Percentiles rank a stretch among this genome's conserved stretches.
Evolutionary conservation across 2,113 vertebrate genomes (phyloP).

Genomic region (Nanger granti): DNA sequence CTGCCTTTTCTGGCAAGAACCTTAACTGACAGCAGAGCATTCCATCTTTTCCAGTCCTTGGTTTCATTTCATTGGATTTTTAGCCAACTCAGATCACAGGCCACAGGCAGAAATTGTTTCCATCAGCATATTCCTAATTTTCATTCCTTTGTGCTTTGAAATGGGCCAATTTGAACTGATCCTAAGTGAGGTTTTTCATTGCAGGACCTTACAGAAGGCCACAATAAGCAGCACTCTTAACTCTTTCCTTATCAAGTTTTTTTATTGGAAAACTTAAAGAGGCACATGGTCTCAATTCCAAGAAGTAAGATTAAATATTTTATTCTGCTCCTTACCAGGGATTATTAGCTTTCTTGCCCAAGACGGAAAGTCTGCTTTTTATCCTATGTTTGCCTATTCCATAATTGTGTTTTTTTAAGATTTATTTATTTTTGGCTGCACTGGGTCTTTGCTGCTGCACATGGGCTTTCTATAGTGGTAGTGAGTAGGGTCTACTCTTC

Average conservation of each 20-base stretch:
- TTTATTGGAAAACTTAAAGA: not conserved
- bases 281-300: not conserved
- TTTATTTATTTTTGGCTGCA: not conserved
- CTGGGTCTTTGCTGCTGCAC: not conserved
- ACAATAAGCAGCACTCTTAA: not conserved
- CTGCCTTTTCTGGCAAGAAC: not conserved
- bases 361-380: not conserved
- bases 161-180: not conserved
- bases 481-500: not conserved
- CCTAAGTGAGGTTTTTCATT: not conserved
- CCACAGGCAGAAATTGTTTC: not conserved
- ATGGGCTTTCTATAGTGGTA: not conserved
- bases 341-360: not conserved
- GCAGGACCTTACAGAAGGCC: not conserved
- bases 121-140: not conserved
- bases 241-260: not conserved
- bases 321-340: not conserved
- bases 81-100: not conserved
- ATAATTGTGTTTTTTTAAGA: not conserved
- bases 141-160: not conserved
- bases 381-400: not conserved
- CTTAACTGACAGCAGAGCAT: not conserved
- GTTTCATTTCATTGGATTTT: not conserved
- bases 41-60: not conserved
- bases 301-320: not conserved